A percentile compares a stretch with the other conserved stretches of the same genome.
These are phyloP conservation scores for Mohoua ochrocephala DNA, from an alignment of 2,113 vertebrate species.

Conservation along the genomic window DNA sequence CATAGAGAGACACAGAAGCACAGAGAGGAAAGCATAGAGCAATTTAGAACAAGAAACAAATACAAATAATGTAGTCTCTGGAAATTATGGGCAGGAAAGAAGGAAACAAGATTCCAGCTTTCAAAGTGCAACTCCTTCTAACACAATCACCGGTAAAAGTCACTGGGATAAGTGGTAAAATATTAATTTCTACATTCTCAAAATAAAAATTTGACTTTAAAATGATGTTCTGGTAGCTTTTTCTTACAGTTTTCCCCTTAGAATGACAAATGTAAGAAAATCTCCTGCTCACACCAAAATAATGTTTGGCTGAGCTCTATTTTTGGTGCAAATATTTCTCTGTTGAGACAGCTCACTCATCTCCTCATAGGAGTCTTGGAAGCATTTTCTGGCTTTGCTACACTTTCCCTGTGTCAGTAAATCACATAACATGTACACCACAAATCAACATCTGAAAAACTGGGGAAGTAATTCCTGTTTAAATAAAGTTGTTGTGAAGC, in stretches of 20 bases:
- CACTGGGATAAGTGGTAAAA: background rate
- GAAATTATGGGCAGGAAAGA: background rate
- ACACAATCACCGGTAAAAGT: background rate
- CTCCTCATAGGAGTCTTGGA: constrained; percentile 24
- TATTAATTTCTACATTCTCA: background rate
- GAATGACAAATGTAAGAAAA: background rate
- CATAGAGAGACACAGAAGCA: background rate
- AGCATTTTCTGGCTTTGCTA: constrained; percentile 32
- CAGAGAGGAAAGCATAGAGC: background rate
- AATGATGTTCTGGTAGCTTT: background rate
- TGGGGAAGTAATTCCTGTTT: background rate
- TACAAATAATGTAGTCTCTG: background rate
- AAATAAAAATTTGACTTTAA: background rate
- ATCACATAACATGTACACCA: background rate
- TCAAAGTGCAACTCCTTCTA: background rate
- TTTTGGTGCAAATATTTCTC: constrained; percentile 47
- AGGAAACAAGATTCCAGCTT: background rate
- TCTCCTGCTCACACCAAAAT: constrained; percentile 2
- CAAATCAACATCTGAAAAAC: constrained; percentile 42
- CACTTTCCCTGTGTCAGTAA: constrained; percentile 22
- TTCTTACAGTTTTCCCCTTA: background rate
- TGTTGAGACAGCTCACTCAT: constrained; percentile 32
- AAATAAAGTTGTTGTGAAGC: background rate
- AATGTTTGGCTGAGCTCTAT: constrained; percentile 20
- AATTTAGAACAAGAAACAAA: background rate